A percentile compares a stretch with the other conserved stretches of the same genome.
These are phyloP conservation scores for Latrodectus geometricus DNA, from an alignment of 1,140 invertebrate genomes.

Conservation along the genomic window DNA sequence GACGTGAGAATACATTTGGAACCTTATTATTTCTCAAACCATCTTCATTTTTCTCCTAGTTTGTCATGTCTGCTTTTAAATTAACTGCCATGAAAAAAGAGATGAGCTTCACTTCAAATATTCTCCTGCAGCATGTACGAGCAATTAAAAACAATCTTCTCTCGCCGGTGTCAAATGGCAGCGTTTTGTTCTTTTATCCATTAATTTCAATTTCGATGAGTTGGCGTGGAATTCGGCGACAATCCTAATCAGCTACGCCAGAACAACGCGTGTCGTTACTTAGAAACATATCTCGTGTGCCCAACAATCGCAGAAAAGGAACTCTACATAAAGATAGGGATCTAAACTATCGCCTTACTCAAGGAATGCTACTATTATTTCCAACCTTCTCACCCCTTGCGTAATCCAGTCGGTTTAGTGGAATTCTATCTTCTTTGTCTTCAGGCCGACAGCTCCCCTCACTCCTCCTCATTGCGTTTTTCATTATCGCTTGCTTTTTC, in stretches of 20 bases:
- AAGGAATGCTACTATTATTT: background rate
- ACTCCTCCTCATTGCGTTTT: slow-evolving; percentile 16
- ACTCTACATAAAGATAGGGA: background rate
- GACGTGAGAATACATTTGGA: no score
- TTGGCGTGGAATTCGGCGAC: background rate
- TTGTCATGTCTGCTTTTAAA: no score
- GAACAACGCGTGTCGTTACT: background rate
- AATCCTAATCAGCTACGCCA: background rate
- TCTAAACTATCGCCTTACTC: background rate
- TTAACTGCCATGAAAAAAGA: no score
- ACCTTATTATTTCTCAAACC: no score
- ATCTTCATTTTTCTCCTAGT: no score
- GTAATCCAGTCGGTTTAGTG: slow-evolving; percentile 27
- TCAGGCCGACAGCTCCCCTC: slow-evolving; percentile 9
- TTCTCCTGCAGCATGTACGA: no score
- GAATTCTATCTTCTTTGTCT: slow-evolving; percentile 51
- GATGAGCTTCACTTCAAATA: no score
- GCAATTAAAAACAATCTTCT: no score
- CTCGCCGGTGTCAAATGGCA: no score
- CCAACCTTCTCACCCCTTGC: background rate
- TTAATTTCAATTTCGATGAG: background rate
- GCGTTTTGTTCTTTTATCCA: background rate
- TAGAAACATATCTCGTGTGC: background rate
- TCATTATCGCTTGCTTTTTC: slow-evolving; percentile 49
- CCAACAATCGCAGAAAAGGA: background rate